A percentile compares a stretch with the other conserved stretches of the same genome.
Evolutionary conservation across 2,113 vertebrate genomes (phyloP).

Genomic region (Thamnaconus septentrionalis): DNA sequence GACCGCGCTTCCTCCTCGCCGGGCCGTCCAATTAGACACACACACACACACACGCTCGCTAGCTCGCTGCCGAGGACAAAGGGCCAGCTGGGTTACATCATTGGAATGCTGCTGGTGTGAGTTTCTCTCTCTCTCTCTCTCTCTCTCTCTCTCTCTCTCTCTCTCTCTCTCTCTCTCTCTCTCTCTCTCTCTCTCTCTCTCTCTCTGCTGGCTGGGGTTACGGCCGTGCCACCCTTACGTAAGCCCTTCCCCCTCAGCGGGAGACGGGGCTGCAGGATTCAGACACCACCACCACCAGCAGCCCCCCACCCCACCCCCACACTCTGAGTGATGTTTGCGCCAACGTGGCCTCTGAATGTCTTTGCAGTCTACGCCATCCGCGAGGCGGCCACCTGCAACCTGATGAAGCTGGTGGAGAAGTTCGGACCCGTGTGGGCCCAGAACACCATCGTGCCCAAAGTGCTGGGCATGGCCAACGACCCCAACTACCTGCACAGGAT

Average conservation of each 20-base stretch:
- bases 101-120: conserved; percentile 70
- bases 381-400: conserved; percentile 87
- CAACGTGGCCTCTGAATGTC: neutral
- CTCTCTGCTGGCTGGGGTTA: conserved; percentile 21
- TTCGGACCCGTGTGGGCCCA: conserved; percentile 91
- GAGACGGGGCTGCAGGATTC: conserved; percentile 27
- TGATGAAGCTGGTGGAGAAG: conserved; percentile 90
- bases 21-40: conserved; percentile 59
- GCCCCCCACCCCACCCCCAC: conserved; percentile 12
- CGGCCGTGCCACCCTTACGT: conserved; percentile 53
- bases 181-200: too few species aligned
- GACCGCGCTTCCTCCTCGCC: conserved; percentile 28
- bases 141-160: neutral
- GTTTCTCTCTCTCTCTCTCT: conserved; percentile 37
- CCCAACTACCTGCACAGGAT: conserved; percentile 92
- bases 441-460: conserved; percentile 89
- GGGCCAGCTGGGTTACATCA: conserved; percentile 73
- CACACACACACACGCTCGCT: neutral
- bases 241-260: conserved; percentile 45
- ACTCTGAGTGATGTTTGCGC: neutral
- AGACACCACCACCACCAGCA: neutral
- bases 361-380: conserved; percentile 85
- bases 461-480: conserved; percentile 88
- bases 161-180: too few species aligned
- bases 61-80: conserved; percentile 57